phyloP scores from a whole-genome alignment of 2,113 vertebrate genomes.

The Glaucidium brasilianum region DNA sequence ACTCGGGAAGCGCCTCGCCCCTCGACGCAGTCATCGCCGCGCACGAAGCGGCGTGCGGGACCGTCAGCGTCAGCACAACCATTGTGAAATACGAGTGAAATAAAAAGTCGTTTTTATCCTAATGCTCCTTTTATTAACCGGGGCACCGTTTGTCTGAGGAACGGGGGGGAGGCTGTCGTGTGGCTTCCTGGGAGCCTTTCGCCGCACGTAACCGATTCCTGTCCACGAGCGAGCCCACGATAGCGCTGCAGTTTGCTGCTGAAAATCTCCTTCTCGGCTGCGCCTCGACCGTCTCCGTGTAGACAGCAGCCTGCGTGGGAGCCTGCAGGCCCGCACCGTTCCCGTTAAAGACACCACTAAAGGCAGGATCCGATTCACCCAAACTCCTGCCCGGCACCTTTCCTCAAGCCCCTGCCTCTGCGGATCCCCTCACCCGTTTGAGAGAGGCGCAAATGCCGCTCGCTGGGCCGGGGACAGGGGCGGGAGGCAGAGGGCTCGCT shows the following conservation, averaged over 20 bases:
- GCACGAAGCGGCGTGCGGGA: neutral
- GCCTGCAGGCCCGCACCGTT: neutral
- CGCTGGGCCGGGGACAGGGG: neutral
- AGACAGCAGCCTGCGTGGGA: neutral
- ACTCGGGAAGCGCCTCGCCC: neutral
- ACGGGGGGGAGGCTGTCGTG: accelerated
- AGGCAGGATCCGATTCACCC: neutral
- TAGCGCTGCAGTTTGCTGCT: neutral
- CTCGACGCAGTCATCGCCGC: neutral
- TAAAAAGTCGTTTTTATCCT: neutral
- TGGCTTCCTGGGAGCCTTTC: neutral
- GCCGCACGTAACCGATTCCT: neutral
- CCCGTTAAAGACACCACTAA: neutral
- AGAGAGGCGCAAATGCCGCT: neutral
- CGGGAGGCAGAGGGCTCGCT: neutral
- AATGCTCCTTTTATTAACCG: neutral
- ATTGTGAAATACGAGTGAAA: neutral
- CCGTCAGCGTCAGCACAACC: neutral
- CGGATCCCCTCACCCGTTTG: neutral
- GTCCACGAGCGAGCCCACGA: neutral
- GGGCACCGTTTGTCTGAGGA: neutral
- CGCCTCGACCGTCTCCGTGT: neutral
- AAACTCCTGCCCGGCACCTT: neutral
- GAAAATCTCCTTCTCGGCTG: neutral
- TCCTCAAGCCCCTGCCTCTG: neutral